Percentiles rank a stretch among this genome's conserved stretches.
These are phyloP conservation scores for Melanchra persicariae DNA, from an alignment of 2,888 invertebrate genomes.

Conservation along the genomic window DNA sequence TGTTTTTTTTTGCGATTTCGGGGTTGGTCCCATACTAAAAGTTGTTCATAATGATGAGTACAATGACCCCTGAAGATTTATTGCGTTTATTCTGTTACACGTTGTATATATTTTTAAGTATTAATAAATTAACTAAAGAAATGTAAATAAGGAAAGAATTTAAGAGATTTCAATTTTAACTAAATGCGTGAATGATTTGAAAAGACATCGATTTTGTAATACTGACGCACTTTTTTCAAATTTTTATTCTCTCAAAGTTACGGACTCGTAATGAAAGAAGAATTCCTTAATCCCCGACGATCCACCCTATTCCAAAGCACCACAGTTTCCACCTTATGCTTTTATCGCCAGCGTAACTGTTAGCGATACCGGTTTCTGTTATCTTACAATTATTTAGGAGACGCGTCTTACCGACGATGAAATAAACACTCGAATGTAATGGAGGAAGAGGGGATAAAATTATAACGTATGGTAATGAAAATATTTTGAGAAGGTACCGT, in stretches of 20 bases:
- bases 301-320: constrained; percentile 65
- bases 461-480: constrained; percentile 69
- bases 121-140: too few relatives aligned
- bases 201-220: too few relatives aligned
- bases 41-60: too few relatives aligned
- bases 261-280: neutral
- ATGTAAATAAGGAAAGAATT: too few relatives aligned
- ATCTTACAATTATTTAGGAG: constrained; percentile 87
- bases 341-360: constrained; percentile 87
- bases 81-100: too few relatives aligned
- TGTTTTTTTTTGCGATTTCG: too few relatives aligned
- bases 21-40: too few relatives aligned
- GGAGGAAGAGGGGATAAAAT: constrained; percentile 61
- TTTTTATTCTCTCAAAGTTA: neutral
- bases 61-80: too few relatives aligned
- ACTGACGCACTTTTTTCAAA: neutral
- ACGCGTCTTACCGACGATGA: constrained; percentile 78
- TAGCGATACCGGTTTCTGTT: constrained; percentile 80
- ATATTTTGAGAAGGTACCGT: constrained; percentile 44
- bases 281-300: neutral
- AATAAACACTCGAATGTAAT: constrained; percentile 74
- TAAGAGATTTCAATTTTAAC: too few relatives aligned
- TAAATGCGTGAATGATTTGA: too few relatives aligned
- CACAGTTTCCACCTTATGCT: constrained; percentile 83
- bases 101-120: too few relatives aligned